These are phyloP conservation scores for Chironomus tepperi DNA, from an alignment of 1,140 invertebrate genomes.

Conservation along the genomic window DNA sequence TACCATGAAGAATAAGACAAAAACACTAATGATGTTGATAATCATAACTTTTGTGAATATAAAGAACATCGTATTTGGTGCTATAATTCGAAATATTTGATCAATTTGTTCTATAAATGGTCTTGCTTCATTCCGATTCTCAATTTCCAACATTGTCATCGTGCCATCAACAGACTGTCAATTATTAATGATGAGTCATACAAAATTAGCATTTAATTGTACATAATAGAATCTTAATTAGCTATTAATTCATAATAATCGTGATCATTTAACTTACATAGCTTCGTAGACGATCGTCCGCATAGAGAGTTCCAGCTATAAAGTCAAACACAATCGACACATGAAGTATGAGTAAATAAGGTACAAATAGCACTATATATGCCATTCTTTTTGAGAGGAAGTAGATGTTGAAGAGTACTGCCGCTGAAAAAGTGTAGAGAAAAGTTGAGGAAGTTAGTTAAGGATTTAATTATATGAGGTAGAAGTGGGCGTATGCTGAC, in stretches of 20 bases:
- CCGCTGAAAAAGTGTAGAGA: neutral
- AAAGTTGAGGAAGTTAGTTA: neutral
- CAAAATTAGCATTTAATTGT: neutral
- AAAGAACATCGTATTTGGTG: neutral
- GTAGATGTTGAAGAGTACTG: neutral
- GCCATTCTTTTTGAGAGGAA: neutral
- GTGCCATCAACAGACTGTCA: neutral
- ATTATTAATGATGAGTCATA: neutral
- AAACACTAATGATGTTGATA: neutral
- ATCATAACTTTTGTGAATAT: neutral
- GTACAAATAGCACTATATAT: neutral
- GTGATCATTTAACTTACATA: neutral
- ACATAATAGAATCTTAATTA: neutral
- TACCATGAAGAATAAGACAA: neutral
- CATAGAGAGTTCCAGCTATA: neutral
- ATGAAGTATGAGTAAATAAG: neutral
- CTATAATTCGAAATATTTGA: neutral
- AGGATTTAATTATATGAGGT: too few relatives aligned
- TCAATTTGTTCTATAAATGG: slow-evolving; percentile 1
- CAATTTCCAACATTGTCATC: neutral
- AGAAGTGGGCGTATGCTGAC: too few relatives aligned
- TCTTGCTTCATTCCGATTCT: neutral
- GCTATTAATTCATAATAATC: neutral
- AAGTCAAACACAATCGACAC: neutral
- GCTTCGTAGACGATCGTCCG: neutral